Evolutionary conservation across 2,888 invertebrate genomes (phyloP).

Genomic region (Macrosiphum euphorbiae): DNA sequence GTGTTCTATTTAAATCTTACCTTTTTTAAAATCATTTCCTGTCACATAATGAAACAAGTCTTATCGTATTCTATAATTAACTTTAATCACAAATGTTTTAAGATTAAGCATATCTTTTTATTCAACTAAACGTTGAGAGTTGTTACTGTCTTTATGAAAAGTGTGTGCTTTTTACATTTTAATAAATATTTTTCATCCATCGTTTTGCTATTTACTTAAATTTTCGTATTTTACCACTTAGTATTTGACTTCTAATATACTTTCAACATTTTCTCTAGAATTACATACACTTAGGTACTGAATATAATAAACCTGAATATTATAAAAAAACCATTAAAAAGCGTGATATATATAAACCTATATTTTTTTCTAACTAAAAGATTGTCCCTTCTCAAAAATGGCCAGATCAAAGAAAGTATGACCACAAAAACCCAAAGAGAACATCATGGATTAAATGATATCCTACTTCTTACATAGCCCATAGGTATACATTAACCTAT

Average conservation of each 20-base stretch:
- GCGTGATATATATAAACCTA: not conserved
- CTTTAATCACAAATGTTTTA: not conserved
- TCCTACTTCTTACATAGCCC: not conserved
- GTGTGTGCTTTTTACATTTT: not conserved
- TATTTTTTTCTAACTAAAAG: not conserved
- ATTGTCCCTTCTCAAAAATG: not conserved
- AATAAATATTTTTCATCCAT: not conserved
- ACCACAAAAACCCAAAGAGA: not conserved
- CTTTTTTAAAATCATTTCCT: not conserved
- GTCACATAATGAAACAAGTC: not conserved
- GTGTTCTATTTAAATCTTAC: not conserved
- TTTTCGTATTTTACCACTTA: not conserved
- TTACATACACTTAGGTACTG: not conserved
- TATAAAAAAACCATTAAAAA: not conserved
- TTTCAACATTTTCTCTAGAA: not conserved
- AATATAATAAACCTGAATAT: not conserved
- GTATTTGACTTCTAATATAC: not conserved
- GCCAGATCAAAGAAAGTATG: not conserved
- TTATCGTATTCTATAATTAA: not conserved
- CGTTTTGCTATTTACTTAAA: not conserved
- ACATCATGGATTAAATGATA: not conserved
- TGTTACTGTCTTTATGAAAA: not conserved
- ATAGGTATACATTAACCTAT: not conserved
- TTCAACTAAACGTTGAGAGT: not conserved
- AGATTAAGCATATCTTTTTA: not conserved